These are phyloP conservation scores for Cryptoblepharus egeriae DNA, from an alignment of 2,797 vertebrate species.

Conservation along the genomic window DNA sequence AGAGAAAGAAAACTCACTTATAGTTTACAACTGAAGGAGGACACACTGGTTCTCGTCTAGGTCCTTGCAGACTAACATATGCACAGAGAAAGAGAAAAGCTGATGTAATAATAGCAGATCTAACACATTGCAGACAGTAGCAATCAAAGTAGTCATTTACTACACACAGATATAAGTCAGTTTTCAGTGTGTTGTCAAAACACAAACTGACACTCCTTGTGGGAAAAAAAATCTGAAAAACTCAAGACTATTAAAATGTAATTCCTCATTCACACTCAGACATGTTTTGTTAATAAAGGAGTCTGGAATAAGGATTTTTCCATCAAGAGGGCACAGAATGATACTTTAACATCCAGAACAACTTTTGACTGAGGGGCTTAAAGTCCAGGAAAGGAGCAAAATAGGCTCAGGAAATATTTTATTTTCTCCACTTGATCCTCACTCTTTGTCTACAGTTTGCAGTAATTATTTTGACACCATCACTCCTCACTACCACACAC, in stretches of 20 bases:
- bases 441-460: too few species aligned
- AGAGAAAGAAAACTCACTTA: slow-evolving; percentile 82
- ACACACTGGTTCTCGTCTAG: slow-evolving; percentile 79
- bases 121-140: background rate
- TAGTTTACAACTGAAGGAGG: slow-evolving; percentile 77
- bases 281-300: too few species aligned
- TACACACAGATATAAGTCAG: background rate
- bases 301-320: background rate
- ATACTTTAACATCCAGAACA: background rate
- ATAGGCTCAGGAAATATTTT: too few species aligned
- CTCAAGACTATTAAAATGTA: background rate
- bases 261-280: background rate
- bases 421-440: too few species aligned
- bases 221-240: background rate
- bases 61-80: slow-evolving; percentile 81
- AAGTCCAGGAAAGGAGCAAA: background rate
- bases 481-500: too few species aligned
- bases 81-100: slow-evolving; percentile 6
- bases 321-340: too few species aligned
- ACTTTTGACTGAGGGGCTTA: background rate
- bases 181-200: background rate
- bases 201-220: background rate
- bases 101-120: background rate
- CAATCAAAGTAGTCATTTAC: background rate
- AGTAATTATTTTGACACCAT: too few species aligned